Conservation (phyloP, 2,113 vertebrate genomes). For the Cebus imitator region DNA sequence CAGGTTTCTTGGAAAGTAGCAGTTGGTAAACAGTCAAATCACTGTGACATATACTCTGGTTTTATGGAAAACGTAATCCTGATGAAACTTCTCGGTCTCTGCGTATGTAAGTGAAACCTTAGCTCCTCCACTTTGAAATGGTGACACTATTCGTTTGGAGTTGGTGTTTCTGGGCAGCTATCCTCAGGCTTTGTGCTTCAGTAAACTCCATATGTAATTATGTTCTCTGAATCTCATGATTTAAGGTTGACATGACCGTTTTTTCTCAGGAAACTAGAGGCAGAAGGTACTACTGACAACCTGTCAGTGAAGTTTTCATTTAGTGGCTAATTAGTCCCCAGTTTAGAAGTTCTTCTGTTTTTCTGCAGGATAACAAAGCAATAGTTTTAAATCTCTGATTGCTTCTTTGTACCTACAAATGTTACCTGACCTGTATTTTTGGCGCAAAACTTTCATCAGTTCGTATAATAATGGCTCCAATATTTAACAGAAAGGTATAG, state of each 20-base stretch:
- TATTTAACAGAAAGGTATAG: conserved; percentile 73
- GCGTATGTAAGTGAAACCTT: background rate
- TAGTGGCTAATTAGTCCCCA: conserved; percentile 65
- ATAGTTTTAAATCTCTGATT: conserved; percentile 79
- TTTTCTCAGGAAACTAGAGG: conserved; percentile 72
- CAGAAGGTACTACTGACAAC: conserved; percentile 58
- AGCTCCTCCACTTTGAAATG: background rate
- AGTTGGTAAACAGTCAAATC: background rate
- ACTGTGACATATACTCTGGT: background rate
- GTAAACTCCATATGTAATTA: background rate
- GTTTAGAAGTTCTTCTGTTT: conserved; percentile 71
- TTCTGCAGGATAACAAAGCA: conserved; percentile 67
- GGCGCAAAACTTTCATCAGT: conserved; percentile 63
- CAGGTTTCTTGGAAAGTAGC: background rate
- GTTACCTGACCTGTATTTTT: conserved; percentile 73
- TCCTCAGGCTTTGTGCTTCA: background rate
- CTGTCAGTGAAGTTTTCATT: conserved; percentile 72
- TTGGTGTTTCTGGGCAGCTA: background rate
- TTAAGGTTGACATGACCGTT: conserved; percentile 15
- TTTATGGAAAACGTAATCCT: background rate
- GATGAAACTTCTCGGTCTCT: background rate
- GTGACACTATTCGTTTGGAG: background rate
- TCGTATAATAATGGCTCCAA: conserved; percentile 66
- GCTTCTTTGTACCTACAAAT: conserved; percentile 75
- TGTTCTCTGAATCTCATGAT: background rate